Base-by-base conservation (phyloP, 2,797 vertebrate genomes). In the Triplophysa yarkandensis region DNA sequence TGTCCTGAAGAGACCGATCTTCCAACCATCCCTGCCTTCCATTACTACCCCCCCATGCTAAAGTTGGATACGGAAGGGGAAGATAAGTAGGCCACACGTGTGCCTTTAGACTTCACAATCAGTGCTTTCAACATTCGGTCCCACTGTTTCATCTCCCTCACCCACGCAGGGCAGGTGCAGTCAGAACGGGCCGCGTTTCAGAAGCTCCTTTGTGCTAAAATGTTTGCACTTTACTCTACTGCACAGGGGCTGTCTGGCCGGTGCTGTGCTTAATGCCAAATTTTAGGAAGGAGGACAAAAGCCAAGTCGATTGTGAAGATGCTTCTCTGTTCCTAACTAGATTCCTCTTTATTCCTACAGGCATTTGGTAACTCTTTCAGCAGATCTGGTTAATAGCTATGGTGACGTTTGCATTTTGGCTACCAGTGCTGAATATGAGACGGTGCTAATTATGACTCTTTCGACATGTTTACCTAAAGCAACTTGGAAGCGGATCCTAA, bases 141-240 rank as follows among this genome's bases (percentile, higher is more conserved):
- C 46, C 75, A 72, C 36, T 44, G 64, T 65, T 75, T 80, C 68
- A 80, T 76, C 81, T 88, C 86, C 77, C 76, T 81, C 50, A 50
- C 70, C 80, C 58, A 48, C 60, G 65, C 79, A 66, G 75, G 80
- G 79, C 78, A 83, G 79, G 83, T 84, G 76, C 84, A 79, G 68
- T 77, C 34, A 67, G 62, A 77, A 62, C 57, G 78, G 74, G 80
- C 81, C 83, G 85, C 84, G 80, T 88, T 87, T 90, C 80, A 86
- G 81, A 77, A 78, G 75, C 57, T 32, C 62, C 83, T 57, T 81
- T 80, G 81, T 83, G 62, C 36, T 58, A 64, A 83, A 83, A 80
- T 83, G 83, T 86, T 89, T 83, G 60, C 57, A 81, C 83, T 85
- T 86, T 84, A 84, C 78, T 78, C 64, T 78, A 65, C 81, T 65